Evolutionary conservation across 2,797 vertebrate species (phyloP).

Genomic region (Paramormyrops hopkinsi): DNA sequence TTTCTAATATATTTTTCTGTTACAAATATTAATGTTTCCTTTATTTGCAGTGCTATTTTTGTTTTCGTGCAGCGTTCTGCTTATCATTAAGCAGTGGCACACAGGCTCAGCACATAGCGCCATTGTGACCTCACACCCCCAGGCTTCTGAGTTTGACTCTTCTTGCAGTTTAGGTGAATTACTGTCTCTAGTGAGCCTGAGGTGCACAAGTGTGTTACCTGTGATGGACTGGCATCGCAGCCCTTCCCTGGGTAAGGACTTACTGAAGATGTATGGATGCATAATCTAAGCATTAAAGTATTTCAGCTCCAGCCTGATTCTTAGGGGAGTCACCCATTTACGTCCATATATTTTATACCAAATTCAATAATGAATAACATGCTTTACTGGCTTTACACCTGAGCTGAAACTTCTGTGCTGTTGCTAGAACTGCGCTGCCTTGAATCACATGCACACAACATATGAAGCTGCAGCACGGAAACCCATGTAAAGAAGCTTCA

Average conservation of each 20-base stretch:
- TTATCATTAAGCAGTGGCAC: not conserved
- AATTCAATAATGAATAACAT: not conserved
- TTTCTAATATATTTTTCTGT: not conserved
- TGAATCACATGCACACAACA: not conserved
- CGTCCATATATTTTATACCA: not conserved
- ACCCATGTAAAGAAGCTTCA: not conserved
- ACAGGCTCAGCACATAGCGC: not conserved
- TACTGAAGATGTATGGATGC: not conserved
- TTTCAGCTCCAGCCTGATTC: not conserved
- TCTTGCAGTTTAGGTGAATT: not conserved
- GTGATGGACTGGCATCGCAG: not conserved
- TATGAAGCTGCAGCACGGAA: not conserved
- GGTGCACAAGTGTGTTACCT: not conserved
- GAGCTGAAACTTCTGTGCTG: not conserved
- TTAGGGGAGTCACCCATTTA: not conserved
- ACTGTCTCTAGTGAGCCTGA: not conserved
- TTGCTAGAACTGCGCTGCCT: not conserved
- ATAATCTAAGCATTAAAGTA: not conserved
- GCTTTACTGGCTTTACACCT: not conserved
- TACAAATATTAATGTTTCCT: not conserved
- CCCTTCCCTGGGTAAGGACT: not conserved
- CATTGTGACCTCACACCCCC: not conserved
- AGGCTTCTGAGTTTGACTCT: not conserved
- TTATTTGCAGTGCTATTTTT: not conserved
- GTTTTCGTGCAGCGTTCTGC: not conserved